phyloP scores from a whole-genome alignment of 2,888 invertebrate genomes.

The Iphiclides podalirius region DNA sequence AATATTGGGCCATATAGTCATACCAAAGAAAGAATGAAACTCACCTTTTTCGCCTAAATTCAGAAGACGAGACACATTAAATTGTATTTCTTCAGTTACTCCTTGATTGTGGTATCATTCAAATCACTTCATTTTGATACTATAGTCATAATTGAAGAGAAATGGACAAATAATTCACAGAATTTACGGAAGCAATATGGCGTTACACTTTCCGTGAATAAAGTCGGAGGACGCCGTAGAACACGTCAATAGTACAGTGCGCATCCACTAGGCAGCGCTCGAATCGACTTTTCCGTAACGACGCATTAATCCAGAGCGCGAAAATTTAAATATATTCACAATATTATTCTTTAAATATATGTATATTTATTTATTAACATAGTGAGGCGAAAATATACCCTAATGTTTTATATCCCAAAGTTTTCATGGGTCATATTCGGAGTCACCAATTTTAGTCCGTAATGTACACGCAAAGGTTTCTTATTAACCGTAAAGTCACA shows the following conservation, averaged over 20 bases:
- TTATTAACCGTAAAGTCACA: too few relatives aligned
- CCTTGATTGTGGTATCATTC: constrained; percentile 55
- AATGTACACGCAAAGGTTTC: too few relatives aligned
- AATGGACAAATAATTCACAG: constrained; percentile 72
- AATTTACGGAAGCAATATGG: constrained; percentile 80
- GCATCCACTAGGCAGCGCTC: constrained; percentile 64
- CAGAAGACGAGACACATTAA: constrained; percentile 48
- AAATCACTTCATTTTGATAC: constrained; percentile 71
- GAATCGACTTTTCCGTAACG: constrained; percentile 64
- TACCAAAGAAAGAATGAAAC: constrained; percentile 75
- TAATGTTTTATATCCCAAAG: too few relatives aligned
- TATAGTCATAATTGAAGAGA: constrained; percentile 76
- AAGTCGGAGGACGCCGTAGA: constrained; percentile 79
- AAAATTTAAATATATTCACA: constrained; percentile 37
- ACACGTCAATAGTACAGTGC: constrained; percentile 77
- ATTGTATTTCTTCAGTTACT: constrained; percentile 53
- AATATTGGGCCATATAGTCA: constrained; percentile 82
- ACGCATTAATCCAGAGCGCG: constrained; percentile 45
- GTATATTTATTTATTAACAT: too few relatives aligned
- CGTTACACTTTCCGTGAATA: constrained; percentile 79
- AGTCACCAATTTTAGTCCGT: too few relatives aligned
- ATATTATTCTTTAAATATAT: too few relatives aligned
- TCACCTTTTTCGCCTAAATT: constrained; percentile 68
- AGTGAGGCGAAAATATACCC: too few relatives aligned
- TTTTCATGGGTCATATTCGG: too few relatives aligned